Evolutionary conservation across 2,113 vertebrate genomes (phyloP), one percentile per base, ranked within the genome.

Genomic region (Plotosus lineatus): DNA sequence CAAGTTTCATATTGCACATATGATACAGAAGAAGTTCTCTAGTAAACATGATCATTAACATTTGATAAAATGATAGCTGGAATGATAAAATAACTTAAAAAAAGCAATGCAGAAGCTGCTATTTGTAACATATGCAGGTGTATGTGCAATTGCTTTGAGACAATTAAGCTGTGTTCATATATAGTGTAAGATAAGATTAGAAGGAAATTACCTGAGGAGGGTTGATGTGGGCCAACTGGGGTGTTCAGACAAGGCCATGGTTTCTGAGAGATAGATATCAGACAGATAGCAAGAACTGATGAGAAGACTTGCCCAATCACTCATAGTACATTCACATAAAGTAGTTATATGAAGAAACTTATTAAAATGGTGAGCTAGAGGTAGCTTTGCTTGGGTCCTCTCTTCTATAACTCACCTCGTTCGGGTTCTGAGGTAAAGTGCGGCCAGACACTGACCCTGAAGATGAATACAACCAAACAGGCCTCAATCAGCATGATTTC

Each of bases 151-250:
- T 63, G 28, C 60, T 33, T 14, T 33, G 14, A 63, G 31, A 36
- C n/a, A n/a, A n/a, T n/a, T n/a, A n/a, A n/a, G n/a, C n/a, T 63
- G 42, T 61, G 3, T 66, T 44, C 6, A n/a, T 28, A 9, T 51
- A 55, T n/a, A 51, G 23, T 53, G 61, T 73, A 26, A 38, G 12
- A 80, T n/a, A 51, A 31, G 68, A 73, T 73, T 38, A 38, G 12
- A 80, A 69, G 3, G 12, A 19, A 17, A 6, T 73, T 61, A 80
- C 78, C 78, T 73, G 78, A 80, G 11, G 14, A 58, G 21, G 55
- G 66, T 26, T 44, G n/a, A 6, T 15, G 3, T 36, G 55, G 48
- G 28, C 56, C 28, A 40, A 15, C 19, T 26, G 78, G 23, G 50
- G 42, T 26, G 7, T 61, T 40, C 36, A 44, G 44, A 73, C 78